Percentiles rank a stretch among this genome's conserved stretches.
phyloP scores from a whole-genome alignment of 2,888 invertebrate species.

The Dendrolimus pini region DNA sequence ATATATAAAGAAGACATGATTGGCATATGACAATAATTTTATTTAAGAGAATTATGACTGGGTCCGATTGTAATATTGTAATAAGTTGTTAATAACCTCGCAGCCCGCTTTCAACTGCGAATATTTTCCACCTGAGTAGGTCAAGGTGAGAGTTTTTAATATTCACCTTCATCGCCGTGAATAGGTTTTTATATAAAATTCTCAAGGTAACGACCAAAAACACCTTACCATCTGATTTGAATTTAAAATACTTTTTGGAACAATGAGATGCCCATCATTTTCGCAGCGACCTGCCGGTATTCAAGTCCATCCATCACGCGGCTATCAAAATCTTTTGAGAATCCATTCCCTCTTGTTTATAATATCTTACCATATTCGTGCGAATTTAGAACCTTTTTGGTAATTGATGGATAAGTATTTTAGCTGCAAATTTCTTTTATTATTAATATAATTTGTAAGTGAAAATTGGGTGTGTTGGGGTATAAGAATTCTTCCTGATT shows the following conservation, averaged over 20 bases:
- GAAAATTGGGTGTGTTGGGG: not conserved
- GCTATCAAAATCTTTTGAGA: constrained; percentile 28
- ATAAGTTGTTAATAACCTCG: no score
- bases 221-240: constrained; percentile 43
- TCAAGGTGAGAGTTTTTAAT: not conserved
- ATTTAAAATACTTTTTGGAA: constrained; percentile 48
- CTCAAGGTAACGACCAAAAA: constrained; percentile 33
- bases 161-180: constrained; percentile 9
- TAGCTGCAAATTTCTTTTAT: not conserved
- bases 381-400: not conserved
- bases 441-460: not conserved
- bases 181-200: constrained; percentile 26
- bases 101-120: no score
- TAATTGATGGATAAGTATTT: not conserved
- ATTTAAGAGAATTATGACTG: no score
- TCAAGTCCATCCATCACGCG: constrained; percentile 37
- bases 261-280: constrained; percentile 44
- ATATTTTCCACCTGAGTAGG: not conserved
- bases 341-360: constrained; percentile 15
- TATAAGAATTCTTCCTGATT: not conserved
- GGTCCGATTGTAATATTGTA: no score
- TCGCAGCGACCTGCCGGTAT: constrained; percentile 24
- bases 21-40: no score
- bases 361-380: constrained; percentile 2
- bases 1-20: no score